Evolutionary conservation across 2,888 invertebrate species (phyloP), one percentile per base, ranked within the genome.

Genomic region (Prenolepis imparis): DNA sequence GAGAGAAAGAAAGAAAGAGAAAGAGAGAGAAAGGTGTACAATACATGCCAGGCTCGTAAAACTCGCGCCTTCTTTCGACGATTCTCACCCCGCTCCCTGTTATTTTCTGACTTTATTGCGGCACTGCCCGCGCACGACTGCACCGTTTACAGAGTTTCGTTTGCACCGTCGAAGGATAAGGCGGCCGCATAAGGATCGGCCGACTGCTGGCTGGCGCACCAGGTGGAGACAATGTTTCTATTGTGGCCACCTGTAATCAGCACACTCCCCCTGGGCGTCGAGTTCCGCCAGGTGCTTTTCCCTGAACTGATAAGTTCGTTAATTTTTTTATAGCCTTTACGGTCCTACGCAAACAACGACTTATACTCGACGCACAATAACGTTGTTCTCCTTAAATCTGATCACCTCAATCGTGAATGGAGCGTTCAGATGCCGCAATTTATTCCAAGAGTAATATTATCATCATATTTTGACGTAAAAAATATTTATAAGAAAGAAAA

Each of bases 301-400:
- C 91, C 89, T 90, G 91, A 93, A 94, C 92, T 93, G 94, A 94
- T 94, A 94, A 94, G 90, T 92, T 82, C 87, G 78, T 90, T 92
- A 92, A 93, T 93, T 93, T 92, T 91, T 93, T 94, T 92, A 93
- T 90, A 89, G 90, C 90, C 85, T 80, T n/a, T 55, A 57, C 86
- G 82, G 85, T 86, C 90, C 90, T 90, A 87, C 81, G 87, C 83
- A 90, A 90, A 89, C 86, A 89, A 44, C 74, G 70, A 75, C 80
- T 88, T 83, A 67, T 83, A 83, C 84, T 84, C 59, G 39, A 55
- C 61, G 82, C 82, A 89, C 84, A 66, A 86, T 67, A 80, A 64
- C 78, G 80, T 86, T 86, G 81, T 89, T 86, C 83, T 55, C 15
- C 44, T 39, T 36, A 66, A 78, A 74, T 78, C 70, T 59, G 36